Evolutionary conservation across 2,888 invertebrate species (phyloP), one percentile per base, ranked within the genome.

Genomic region (Operophtera brumata): DNA sequence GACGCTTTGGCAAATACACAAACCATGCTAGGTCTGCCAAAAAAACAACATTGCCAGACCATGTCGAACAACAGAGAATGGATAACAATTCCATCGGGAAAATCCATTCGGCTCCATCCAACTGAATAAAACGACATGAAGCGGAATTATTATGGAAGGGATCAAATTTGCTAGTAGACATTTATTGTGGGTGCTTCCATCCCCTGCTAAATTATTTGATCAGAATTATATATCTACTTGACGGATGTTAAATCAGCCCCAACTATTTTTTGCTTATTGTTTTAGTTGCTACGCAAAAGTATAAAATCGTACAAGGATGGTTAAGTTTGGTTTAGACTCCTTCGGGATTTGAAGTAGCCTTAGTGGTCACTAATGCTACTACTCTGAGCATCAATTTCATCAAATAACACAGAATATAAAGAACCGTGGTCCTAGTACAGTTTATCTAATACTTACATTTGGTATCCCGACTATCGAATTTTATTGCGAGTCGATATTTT

Each of bases 81-180:
- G 75, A 76, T 71, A 82, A 73, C 80, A 83, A 85, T 82, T 84
- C 83, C 81, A 86, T 86, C 78, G 85, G 85, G 80, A 52, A 86
- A 86, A 84, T 78, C 82, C 85, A 86, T 86, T 85, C 75, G 73
- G 70, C 65, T 74, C 75, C 84, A 79, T 71, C 82, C 84, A 82
- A 77, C 80, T 82, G 84, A 74, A 80, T 82, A 85, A 80, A 82
- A 82, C 84, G 82, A 83, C 82, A 80, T 80, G 78, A 79, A 80
- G 76, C 75, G 77, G 77, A 86, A 85, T 87, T 86, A 86, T 84
- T 80, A 76, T 76, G 70, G 72, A 73, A 62, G 78, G 75, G 75
- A 69, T 68, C 64, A 61, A 63, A 67, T 71, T 71, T 69, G 67
- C 65, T 70, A 57, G 62, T 58, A 65, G 63, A 67, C 67, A 66